phyloP scores from a whole-genome alignment of 2,113 vertebrate genomes.

The Perccottus glenii region DNA sequence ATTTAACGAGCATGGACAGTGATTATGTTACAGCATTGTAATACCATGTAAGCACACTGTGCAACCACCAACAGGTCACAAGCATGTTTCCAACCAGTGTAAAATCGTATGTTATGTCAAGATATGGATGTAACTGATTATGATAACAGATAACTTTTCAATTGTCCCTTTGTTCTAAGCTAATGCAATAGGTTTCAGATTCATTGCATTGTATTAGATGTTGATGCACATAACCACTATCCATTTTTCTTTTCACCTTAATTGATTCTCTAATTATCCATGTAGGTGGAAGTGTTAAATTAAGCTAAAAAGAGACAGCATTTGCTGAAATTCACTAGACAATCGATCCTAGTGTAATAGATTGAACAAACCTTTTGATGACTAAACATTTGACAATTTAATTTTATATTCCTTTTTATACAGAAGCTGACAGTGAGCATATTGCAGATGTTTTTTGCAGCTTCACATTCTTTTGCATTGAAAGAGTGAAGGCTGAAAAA shows the following conservation, averaged over 20 bases:
- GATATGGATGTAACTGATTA: conserved; percentile 64
- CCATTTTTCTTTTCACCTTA: conserved; percentile 32
- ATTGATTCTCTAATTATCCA: conserved; percentile 47
- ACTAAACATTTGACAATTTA: conserved; percentile 48
- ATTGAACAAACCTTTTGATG: conserved; percentile 38
- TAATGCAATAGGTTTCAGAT: conserved; percentile 55
- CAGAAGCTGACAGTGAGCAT: conserved; percentile 42
- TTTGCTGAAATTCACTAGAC: neutral
- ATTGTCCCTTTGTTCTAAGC: conserved; percentile 53
- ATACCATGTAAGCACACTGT: conserved; percentile 35
- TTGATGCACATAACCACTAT: conserved; percentile 26
- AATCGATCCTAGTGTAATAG: conserved; percentile 16
- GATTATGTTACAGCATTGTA: neutral
- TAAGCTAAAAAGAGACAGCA: conserved; percentile 3
- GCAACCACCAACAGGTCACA: too few species aligned
- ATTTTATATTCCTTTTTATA: conserved; percentile 45
- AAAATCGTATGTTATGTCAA: conserved; percentile 26
- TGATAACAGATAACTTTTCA: conserved; percentile 60
- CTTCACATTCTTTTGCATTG: conserved; percentile 37
- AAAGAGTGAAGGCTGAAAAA: conserved; percentile 5
- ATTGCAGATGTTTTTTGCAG: conserved; percentile 39
- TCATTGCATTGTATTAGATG: conserved; percentile 42
- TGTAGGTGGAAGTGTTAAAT: conserved; percentile 14
- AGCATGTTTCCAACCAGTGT: conserved; percentile 17
- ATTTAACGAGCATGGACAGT: neutral